Evolutionary conservation across 2,113 vertebrate species (phyloP), one percentile per base, ranked within the genome.

Genomic region (Dromiciops gliroides): DNA sequence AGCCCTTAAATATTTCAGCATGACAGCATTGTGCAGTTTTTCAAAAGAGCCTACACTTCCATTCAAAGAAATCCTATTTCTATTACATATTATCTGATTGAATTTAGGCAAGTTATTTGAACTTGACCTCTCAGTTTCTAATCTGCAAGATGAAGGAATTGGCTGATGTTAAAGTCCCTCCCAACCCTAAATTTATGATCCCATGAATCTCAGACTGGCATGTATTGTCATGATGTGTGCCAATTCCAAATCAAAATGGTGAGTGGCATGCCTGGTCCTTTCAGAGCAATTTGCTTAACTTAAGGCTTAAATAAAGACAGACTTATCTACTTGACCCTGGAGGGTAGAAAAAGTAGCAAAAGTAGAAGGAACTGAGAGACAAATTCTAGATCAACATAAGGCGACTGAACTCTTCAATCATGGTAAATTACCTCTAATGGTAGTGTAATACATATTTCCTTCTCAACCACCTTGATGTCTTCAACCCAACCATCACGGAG

Each of bases 1-100:
- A 96, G 96, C 91, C 88, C 96, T 94, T 95, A 92, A 96, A 94
- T 94, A 53, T 53, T 53, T 53, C 25, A 53, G 25, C 25, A 26
- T 25, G 26, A 60, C 3, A 31, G 28, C 56, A 60, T 31, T 60
- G 56, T 60, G 28, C 28, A 28, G 28, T 31, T 28, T 60, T 60
- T 31, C 28, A 60, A 60, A 60, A 60, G 28, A 60, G 25, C 28
- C 56, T 31, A 8, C 7, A 26, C 8, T 53, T 53, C 52, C 52
- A 53, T 7, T 53, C 24, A 26, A 28, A 31, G 9, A 31, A 12
- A 31, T 60, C 2, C 56, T 60, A 31, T 60, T 31, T 60, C 56
- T 60, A 26, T 31, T 31, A 26, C 28, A 31, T 60, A 31, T 31
- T 60, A 31, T 28, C 56, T 60, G 56, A 60, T 12, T 31, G 28